Evolutionary conservation across 1,140 invertebrate species (phyloP).

Genomic region (Macrosteles quadrilineatus): DNA sequence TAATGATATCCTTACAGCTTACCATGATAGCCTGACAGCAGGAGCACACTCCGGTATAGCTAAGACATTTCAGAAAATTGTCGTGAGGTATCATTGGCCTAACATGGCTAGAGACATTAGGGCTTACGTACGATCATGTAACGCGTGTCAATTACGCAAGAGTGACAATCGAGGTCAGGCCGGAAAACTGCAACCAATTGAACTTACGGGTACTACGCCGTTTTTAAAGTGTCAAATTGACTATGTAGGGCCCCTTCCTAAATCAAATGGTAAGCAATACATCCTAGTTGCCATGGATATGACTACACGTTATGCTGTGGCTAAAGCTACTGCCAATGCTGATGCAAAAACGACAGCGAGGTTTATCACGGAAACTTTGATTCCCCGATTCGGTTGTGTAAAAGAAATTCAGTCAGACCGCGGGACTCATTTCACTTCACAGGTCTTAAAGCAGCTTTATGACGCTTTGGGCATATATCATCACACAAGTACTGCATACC

Average conservation of each 20-base stretch:
- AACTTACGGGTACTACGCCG: neutral
- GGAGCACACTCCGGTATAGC: neutral
- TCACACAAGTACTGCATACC: neutral
- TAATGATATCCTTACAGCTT: neutral
- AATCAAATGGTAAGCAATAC: neutral
- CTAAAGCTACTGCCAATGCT: neutral
- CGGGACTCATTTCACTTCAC: neutral
- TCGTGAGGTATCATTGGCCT: neutral
- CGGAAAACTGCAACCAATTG: neutral
- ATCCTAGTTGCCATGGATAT: neutral
- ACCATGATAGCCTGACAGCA: neutral
- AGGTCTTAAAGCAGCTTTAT: neutral
- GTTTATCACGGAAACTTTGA: neutral
- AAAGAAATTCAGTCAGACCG: neutral
- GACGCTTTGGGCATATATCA: neutral
- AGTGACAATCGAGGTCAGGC: neutral
- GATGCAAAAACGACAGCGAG: neutral
- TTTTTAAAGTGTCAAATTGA: neutral
- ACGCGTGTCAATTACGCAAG: neutral
- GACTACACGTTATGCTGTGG: neutral
- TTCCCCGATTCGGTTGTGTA: neutral
- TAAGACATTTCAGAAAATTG: neutral
- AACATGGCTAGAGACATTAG: neutral
- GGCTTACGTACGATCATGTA: neutral
- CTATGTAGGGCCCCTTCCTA: neutral